Conservation (phyloP, 2,888 invertebrate genomes). For the Leucozona laternaria region DNA sequence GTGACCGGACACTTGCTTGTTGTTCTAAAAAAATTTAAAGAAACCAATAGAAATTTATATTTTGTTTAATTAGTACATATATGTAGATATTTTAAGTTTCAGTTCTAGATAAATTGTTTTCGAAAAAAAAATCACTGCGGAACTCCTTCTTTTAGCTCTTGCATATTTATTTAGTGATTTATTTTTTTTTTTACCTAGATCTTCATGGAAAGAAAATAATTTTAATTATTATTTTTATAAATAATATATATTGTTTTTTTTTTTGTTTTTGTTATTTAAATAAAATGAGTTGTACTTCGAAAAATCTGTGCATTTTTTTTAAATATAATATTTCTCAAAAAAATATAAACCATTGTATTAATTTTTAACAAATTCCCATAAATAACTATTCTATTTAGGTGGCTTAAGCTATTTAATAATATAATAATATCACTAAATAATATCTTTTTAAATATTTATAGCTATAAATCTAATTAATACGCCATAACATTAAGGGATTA, state of each 20-base stretch:
- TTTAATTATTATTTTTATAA: neutral
- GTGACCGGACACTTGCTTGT: conserved; percentile 40
- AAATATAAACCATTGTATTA: neutral
- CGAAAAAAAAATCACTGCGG: neutral
- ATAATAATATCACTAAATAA: too few species aligned
- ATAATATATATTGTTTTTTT: neutral
- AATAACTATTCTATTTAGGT: neutral
- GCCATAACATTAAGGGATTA: neutral
- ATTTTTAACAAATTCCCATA: neutral
- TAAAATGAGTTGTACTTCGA: neutral
- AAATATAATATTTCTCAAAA: neutral
- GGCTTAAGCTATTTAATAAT: neutral
- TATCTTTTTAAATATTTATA: neutral
- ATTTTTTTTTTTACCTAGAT: neutral
- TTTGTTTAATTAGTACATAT: neutral
- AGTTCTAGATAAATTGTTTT: neutral
- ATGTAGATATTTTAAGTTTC: neutral
- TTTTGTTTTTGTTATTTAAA: neutral
- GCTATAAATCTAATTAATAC: neutral
- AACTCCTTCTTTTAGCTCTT: neutral
- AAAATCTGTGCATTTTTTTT: neutral
- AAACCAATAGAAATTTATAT: conserved; percentile 28
- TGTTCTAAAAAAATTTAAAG: conserved; percentile 31
- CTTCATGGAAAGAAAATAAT: conserved; percentile 7
- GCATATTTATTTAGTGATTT: neutral